Base-by-base conservation (phyloP, 1,140 invertebrate genomes). In the Armadillidium nasatum region DNA sequence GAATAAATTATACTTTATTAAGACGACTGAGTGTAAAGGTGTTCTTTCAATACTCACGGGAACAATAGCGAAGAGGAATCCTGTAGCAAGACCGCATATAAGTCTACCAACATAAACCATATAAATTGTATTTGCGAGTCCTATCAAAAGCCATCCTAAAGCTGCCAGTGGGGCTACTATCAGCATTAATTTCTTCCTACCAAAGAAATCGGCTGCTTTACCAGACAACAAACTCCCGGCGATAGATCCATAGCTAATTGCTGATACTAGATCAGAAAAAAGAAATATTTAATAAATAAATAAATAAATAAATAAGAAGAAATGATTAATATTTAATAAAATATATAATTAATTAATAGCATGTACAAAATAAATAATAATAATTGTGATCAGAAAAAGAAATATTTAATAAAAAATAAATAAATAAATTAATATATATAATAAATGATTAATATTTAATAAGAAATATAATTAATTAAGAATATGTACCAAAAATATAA, bases 21-120 rank as follows among this genome's bases (percentile, higher is more conserved):
- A 9, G 46, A 10, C 9, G 15, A 50, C 46, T 50, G 9, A 9
- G 15, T 50, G 9, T 50, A 10, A 50, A 50, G 15, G 15, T 9
- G n/a, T n/a, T n/a, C 33, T 33, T 33, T 33, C 33, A 3, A 60
- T 60, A 60, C 50, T 60, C 50, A 60, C 50, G 7, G 50, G 19
- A 60, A 13, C 11, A 15, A 7, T 15, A 19, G 50, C 19, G 50
- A 60, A 60, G 50, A 60, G 50, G 7, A 60, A 60, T 2, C 50
- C 50, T 3, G 50, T 60, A 19, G 11, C 11, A 60, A 60, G 11
- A 2, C 50, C 50, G 50, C 50, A 60, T 13, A 60, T 2, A 60
- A 60, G 19, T 60, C 50, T 60, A 15, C 50, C 50, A 60, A 60
- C 19, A 60, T 60, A 60, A 60, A 60, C 50, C 50, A 60, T 15